Percentiles rank a stretch among this genome's conserved stretches.
Evolutionary conservation across 2,888 invertebrate genomes (phyloP).

Genomic region (Drosophila parthenogenetica): DNA sequence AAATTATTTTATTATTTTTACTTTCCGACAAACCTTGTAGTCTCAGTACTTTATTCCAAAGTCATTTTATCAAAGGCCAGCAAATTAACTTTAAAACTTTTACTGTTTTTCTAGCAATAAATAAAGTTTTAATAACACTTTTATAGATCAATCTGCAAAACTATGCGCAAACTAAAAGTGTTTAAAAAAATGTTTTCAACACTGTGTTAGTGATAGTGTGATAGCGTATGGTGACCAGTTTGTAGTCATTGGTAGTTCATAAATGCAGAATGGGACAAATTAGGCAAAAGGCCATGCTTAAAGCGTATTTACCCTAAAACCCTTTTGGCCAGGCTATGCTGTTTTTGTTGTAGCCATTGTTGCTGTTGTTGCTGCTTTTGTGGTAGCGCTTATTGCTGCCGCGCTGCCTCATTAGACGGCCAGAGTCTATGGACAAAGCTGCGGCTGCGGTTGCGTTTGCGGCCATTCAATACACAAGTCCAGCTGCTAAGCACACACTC

Average conservation of each 20-base stretch:
- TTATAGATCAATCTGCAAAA: too few species aligned
- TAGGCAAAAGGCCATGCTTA: slow-evolving; percentile 46
- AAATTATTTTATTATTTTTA: too few species aligned
- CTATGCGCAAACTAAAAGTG: not conserved
- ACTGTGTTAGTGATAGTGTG: not conserved
- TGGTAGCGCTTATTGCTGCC: slow-evolving; percentile 45
- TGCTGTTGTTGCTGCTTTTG: slow-evolving; percentile 36
- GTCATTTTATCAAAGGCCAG: too few species aligned
- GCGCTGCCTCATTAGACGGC: slow-evolving; percentile 46
- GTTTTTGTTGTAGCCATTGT: slow-evolving; percentile 2
- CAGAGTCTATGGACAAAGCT: slow-evolving; percentile 37
- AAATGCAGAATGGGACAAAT: slow-evolving; percentile 47
- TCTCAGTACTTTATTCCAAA: too few species aligned
- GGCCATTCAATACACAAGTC: slow-evolving; percentile 36
- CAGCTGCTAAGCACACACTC: slow-evolving; percentile 31
- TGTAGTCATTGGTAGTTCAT: slow-evolving; percentile 63
- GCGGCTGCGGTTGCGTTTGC: slow-evolving; percentile 43
- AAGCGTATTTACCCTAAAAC: slow-evolving; percentile 52
- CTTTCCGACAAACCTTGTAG: too few species aligned
- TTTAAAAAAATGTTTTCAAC: not conserved
- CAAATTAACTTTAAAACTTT: too few species aligned
- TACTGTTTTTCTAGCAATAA: too few species aligned
- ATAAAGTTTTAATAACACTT: too few species aligned
- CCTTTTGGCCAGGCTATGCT: slow-evolving; percentile 28
- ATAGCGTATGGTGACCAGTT: slow-evolving; percentile 15